Base-by-base conservation (phyloP, 1,140 invertebrate genomes). In the Cyrtorhinus lividipennis region DNA sequence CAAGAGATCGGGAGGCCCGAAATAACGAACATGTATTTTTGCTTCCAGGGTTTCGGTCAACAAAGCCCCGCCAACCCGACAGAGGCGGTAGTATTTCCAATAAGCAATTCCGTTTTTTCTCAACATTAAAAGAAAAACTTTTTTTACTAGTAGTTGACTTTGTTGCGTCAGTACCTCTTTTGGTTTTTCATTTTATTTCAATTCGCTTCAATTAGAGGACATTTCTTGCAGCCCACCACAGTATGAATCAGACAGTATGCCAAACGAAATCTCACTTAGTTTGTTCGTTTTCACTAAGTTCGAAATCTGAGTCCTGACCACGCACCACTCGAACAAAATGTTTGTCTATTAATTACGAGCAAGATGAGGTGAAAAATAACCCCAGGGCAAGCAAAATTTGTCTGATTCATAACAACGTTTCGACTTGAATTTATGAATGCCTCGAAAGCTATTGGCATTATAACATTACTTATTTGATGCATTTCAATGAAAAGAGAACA, bases 31-130 rank as follows among this genome's bases (percentile, higher is more conserved):
- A 38, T 53, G 62, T 56, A 25, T 61, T 64, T 53, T 20, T 53
- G 48, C 27, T 81, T 81, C 77, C 80, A 81, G 80, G 78, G 77
- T 73, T 80, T 76, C 75, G 77, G 74, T 79, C 77, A 79, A 76
- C 81, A 80, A 81, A 82, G 80, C 77, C 79, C 81, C 74, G 77
- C 80, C 66, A 68, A 69, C 66, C 65, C 68, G 66, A 76, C 75
- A 74, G 72, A 75, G 71, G 74, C 73, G 75, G 75, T 76, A 76
- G 74, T 76, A 75, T 75, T 71, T 71, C 70, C 64, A 70, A 71
- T 67, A 69, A 68, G 66, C 66, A 68, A 71, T 69, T 72, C 69
- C 64, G 24, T 66, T 46, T 63, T 63, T 67, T 30, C 20, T 53
- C 48, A 8, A 5, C 5, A 38, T 38, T 38, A 38, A 5, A 8